These are phyloP conservation scores for Scarus forsteni DNA, from an alignment of 2,797 vertebrate species.

Conservation along the genomic window DNA sequence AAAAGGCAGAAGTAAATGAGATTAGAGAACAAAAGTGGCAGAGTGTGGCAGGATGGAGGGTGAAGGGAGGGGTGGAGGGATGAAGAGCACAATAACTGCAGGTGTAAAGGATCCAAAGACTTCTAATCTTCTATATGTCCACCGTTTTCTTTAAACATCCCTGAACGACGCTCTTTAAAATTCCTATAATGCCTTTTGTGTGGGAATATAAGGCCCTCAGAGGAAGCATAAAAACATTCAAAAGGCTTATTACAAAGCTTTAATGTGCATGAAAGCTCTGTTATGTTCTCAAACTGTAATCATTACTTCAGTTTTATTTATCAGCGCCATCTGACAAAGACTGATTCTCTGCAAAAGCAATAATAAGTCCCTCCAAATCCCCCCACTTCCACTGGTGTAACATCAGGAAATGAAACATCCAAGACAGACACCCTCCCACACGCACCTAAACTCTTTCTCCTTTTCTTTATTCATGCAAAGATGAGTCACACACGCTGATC, in stretches of 20 bases:
- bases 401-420: slow-evolving; percentile 55
- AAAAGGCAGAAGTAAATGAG: slow-evolving; percentile 57
- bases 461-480: slow-evolving; percentile 5
- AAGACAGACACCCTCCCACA: slow-evolving; percentile 28
- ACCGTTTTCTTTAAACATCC: slow-evolving; percentile 9
- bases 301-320: slow-evolving; percentile 20
- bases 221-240: slow-evolving; percentile 2
- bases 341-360: slow-evolving; percentile 34
- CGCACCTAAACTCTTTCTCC: slow-evolving; percentile 24
- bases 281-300: slow-evolving; percentile 5
- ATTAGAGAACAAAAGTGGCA: slow-evolving; percentile 61
- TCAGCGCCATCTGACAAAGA: slow-evolving; percentile 22
- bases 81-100: slow-evolving; percentile 37
- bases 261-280: neutral
- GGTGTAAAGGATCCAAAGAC: slow-evolving; percentile 37
- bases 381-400: slow-evolving; percentile 26
- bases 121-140: slow-evolving; percentile 20
- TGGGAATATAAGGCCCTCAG: neutral
- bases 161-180: slow-evolving; percentile 19
- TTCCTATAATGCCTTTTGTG: neutral
- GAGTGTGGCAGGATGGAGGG: slow-evolving; percentile 40
- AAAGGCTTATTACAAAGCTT: neutral
- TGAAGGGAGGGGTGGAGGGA: slow-evolving; percentile 29
- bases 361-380: slow-evolving; percentile 42
- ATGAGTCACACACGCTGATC: slow-evolving; percentile 20